Conservation (phyloP, 2,113 vertebrate genomes). For the Oophaga pumilio region DNA sequence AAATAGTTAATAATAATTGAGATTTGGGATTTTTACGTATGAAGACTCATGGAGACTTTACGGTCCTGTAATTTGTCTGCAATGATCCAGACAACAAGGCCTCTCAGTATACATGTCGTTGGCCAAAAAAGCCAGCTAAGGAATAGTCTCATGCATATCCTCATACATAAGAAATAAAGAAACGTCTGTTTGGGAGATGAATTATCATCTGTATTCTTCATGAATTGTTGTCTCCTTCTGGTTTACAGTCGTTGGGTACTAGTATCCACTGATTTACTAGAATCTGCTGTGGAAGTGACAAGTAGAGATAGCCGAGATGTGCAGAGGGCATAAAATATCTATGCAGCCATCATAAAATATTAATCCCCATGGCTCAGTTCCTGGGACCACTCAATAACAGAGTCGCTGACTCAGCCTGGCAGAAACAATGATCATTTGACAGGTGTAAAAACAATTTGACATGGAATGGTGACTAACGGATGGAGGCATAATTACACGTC, state of each 20-base stretch:
- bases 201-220: constrained; percentile 44
- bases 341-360: constrained; percentile 50
- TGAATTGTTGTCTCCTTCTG: constrained; percentile 26
- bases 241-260: constrained; percentile 37
- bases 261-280: constrained; percentile 45
- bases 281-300: constrained; percentile 41
- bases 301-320: constrained; percentile 40
- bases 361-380: constrained; percentile 28
- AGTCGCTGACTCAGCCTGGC: constrained; percentile 44
- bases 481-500: constrained; percentile 7
- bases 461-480: constrained; percentile 22
- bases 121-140: constrained; percentile 33
- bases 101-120: not conserved
- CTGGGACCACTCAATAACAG: constrained; percentile 40
- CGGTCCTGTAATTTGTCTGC: not conserved
- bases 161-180: constrained; percentile 51
- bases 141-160: constrained; percentile 26
- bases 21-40: not conserved
- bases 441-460: constrained; percentile 56
- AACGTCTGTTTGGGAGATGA: constrained; percentile 47
- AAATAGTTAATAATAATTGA: not conserved
- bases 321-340: constrained; percentile 49
- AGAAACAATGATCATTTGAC: constrained; percentile 49
- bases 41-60: not conserved
- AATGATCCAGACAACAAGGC: not conserved